Evolutionary conservation across 2,113 vertebrate species (phyloP).

Genomic region (Tragelaphus imberbis): DNA sequence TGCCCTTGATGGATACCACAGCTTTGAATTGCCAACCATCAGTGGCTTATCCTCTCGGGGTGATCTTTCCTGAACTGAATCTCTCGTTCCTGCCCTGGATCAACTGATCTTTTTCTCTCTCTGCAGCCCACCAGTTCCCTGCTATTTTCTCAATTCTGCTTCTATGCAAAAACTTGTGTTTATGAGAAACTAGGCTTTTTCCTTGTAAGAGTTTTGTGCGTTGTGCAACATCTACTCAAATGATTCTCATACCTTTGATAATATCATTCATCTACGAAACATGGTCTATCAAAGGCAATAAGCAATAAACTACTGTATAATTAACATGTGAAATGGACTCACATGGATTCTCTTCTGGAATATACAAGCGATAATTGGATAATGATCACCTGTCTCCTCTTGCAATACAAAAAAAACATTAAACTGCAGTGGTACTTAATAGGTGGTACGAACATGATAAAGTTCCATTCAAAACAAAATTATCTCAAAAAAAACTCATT

Average conservation of each 20-base stretch:
- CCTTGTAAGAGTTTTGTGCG: not conserved
- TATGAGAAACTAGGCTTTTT: not conserved
- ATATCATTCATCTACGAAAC: not conserved
- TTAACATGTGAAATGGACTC: not conserved
- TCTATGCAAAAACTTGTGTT: not conserved
- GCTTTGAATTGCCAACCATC: not conserved
- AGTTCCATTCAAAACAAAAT: not conserved
- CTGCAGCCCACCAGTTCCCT: not conserved
- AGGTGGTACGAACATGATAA: not conserved
- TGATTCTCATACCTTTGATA: not conserved
- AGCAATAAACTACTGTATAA: not conserved
- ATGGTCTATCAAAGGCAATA: not conserved
- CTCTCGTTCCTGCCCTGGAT: not conserved
- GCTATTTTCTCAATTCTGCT: not conserved
- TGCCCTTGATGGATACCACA: not conserved
- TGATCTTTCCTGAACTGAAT: not conserved
- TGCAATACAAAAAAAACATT: not conserved
- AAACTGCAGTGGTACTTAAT: not conserved
- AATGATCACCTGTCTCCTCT: not conserved
- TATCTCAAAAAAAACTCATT: not conserved
- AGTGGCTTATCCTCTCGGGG: not conserved
- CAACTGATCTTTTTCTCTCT: not conserved
- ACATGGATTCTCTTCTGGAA: not conserved
- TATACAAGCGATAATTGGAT: not conserved
- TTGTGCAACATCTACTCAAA: not conserved